Percentiles rank a stretch among this genome's conserved stretches.
Evolutionary conservation across 2,888 invertebrate genomes (phyloP).

Genomic region (Belgica antarctica): DNA sequence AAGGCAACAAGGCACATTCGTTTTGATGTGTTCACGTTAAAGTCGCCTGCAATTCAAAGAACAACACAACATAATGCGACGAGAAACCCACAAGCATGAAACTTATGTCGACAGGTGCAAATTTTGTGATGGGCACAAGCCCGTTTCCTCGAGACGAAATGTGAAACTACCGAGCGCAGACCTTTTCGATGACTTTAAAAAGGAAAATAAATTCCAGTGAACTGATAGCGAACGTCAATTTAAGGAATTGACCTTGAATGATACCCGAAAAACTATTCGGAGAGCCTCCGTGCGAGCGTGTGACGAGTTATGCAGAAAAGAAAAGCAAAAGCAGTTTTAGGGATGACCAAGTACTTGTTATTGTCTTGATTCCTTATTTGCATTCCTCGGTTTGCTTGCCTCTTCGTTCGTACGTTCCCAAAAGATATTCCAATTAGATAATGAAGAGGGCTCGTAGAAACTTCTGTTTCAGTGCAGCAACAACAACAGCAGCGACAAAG

Average conservation of each 20-base stretch:
- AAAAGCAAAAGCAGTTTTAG: no score
- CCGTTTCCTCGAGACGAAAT: slow-evolving; percentile 1
- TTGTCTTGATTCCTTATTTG: slow-evolving; percentile 28
- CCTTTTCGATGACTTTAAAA: not conserved
- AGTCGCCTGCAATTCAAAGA: not conserved
- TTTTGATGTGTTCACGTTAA: no score
- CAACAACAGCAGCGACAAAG: no score
- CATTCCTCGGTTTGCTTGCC: slow-evolving; percentile 9
- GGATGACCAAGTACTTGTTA: not conserved
- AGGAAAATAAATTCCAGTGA: not conserved
- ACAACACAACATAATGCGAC: not conserved
- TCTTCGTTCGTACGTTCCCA: slow-evolving; percentile 9
- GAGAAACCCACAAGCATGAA: slow-evolving; percentile 10
- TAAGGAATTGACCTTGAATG: slow-evolving; percentile 27
- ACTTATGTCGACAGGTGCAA: slow-evolving; percentile 33
- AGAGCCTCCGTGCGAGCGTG: not conserved
- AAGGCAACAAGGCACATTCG: no score
- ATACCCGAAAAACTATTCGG: not conserved
- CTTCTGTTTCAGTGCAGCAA: not conserved
- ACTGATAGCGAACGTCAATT: slow-evolving; percentile 10
- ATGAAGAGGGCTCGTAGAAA: not conserved
- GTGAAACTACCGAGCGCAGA: not conserved
- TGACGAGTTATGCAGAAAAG: no score
- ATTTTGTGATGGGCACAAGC: slow-evolving; percentile 14
- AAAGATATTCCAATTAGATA: slow-evolving; percentile 42